Evolutionary conservation across 2,797 vertebrate genomes (phyloP).

Genomic region (Staurois parvus): DNA sequence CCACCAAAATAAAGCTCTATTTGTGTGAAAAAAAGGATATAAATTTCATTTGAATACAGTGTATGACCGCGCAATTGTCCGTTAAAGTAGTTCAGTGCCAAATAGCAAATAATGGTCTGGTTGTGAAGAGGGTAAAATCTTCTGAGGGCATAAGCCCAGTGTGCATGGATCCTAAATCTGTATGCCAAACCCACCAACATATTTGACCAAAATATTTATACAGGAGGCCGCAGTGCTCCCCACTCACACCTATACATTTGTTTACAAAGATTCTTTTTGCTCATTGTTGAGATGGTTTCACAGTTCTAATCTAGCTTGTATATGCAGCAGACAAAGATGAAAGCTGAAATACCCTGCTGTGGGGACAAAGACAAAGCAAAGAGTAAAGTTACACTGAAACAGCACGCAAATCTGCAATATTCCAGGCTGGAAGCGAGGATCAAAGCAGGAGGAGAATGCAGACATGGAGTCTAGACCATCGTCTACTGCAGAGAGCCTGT

Average conservation of each 20-base stretch:
- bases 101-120: too few relatives aligned
- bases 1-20: too few relatives aligned
- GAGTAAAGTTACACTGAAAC: constrained; percentile 56
- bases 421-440: constrained; percentile 84
- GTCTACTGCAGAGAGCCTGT: constrained; percentile 73
- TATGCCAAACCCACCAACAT: too few relatives aligned
- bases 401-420: constrained; percentile 72
- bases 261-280: background rate
- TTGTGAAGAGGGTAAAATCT: too few relatives aligned
- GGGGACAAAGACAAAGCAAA: constrained; percentile 33
- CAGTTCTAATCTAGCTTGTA: background rate
- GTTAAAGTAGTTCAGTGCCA: too few relatives aligned
- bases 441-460: constrained; percentile 81
- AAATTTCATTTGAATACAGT: too few relatives aligned
- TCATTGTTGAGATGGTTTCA: background rate
- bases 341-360: background rate
- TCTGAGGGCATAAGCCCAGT: too few relatives aligned
- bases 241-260: background rate
- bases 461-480: constrained; percentile 82
- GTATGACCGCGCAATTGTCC: too few relatives aligned
- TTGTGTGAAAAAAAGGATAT: too few relatives aligned
- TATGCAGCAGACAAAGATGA: constrained; percentile 4
- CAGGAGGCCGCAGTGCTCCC: too few relatives aligned
- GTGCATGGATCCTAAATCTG: too few relatives aligned
- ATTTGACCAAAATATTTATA: too few relatives aligned